Evolutionary conservation across 2,113 vertebrate genomes (phyloP), one percentile per base, ranked within the genome.

Genomic region (Maccullochella peelii): DNA sequence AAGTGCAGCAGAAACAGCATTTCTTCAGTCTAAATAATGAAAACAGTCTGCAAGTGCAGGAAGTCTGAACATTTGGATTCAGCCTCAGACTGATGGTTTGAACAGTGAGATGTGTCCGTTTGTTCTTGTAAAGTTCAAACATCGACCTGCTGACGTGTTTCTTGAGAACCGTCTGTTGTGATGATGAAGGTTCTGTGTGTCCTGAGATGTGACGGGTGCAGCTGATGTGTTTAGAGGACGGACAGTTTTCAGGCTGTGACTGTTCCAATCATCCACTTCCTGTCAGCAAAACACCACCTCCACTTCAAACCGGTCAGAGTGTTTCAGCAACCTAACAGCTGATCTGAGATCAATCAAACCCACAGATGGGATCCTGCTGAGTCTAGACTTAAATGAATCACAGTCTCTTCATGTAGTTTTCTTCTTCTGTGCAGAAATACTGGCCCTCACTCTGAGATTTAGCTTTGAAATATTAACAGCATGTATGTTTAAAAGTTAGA

Each of bases 261-360:
- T 72, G 77, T 61, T 87, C 73, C 77, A 68, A 58, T 84, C 68
- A 74, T 76, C 7, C 55, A 67, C 44, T 61, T 65, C 27, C 42
- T 61, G 42, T 44, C 42, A 44, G 42, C 42, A 44, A 44, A 49
- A 16, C 63, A 73, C 54, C 69, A 57, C 21, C 54, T 61, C 62
- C 76, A 36, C 76, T 59, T 66, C 12, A 40, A 25, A 63, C 27
- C 1, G 1, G 36, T 69, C 18, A 40, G 52, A 82, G 72, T 75
- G 80, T 76, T 76, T 78, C 52, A 36, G 52, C 10, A 38, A 42
- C 40, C 8, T 4, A 52, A 21, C 50, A 52, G 50, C 50, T 52
- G 50, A 52, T 52, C 50, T 52, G 50, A 50, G 49, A 49, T 15
- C 47, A 14, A 47, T 47, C 44, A 14, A 12, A 44, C 42, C 42